These are phyloP conservation scores for Hydrozoanthus gracilis DNA, from an alignment of 92 coral and sea anemone genomes.

Conservation along the genomic window DNA sequence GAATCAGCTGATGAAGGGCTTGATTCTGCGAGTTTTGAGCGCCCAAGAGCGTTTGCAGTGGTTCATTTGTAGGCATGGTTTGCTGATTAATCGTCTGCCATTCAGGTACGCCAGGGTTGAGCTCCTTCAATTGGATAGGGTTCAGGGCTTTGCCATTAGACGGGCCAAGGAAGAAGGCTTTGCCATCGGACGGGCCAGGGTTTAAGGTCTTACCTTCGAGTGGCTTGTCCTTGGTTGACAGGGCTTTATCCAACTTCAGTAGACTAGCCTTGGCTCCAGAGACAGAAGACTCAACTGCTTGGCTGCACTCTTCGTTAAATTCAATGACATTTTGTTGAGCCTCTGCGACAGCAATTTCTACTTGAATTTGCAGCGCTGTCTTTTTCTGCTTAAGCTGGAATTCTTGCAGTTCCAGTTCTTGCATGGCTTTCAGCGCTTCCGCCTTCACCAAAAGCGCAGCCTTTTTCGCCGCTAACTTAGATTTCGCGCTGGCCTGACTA, in stretches of 20 bases:
- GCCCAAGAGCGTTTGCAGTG: too few species aligned
- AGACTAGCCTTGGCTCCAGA: neutral
- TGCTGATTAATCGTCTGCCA: too few species aligned
- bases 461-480: neutral
- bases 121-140: too few species aligned
- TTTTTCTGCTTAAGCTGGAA: neutral
- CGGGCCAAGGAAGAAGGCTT: neutral
- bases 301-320: constrained; percentile 7
- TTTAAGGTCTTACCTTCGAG: too few species aligned
- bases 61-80: too few species aligned
- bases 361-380: neutral
- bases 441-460: neutral
- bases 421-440: too few species aligned
- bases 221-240: neutral
- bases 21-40: too few species aligned
- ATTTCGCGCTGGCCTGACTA: neutral
- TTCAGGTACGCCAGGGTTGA: too few species aligned
- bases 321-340: too few species aligned
- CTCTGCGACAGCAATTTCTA: neutral
- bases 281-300: neutral
- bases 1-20: too few species aligned
- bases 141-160: constrained; percentile 39
- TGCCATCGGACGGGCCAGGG: too few species aligned
- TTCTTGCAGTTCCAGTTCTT: neutral
- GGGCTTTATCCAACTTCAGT: neutral